Conservation (phyloP, 2,888 invertebrate genomes). For the Cataglyphis rosenhaueri region DNA sequence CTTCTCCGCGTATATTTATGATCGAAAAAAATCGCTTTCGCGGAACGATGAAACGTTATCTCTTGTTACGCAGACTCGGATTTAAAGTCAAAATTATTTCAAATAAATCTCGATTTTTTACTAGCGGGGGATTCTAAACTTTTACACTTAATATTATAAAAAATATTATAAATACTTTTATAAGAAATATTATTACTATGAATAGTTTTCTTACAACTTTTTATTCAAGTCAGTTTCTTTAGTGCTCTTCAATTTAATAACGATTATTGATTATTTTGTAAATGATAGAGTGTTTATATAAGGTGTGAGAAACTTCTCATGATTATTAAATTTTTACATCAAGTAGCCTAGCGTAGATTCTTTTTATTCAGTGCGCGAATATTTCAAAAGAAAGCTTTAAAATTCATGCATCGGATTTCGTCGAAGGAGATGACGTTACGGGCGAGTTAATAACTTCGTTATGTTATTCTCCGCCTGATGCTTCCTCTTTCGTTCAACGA, state of each 20-base stretch:
- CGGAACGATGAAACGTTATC: neutral
- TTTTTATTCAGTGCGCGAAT: neutral
- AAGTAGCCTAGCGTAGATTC: neutral
- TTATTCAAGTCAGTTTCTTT: no score
- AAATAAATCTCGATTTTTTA: neutral
- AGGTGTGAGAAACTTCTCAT: neutral
- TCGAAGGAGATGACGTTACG: neutral
- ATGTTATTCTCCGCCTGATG: constrained; percentile 28
- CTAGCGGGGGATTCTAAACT: neutral
- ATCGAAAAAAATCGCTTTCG: neutral
- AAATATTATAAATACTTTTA: no score
- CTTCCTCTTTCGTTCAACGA: neutral
- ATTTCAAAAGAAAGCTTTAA: neutral
- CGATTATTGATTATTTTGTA: neutral
- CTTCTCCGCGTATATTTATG: neutral
- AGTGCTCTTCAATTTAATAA: no score
- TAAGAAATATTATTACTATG: no score
- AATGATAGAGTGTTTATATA: neutral
- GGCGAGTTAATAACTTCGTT: constrained; percentile 33
- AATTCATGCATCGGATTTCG: neutral
- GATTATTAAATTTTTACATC: neutral
- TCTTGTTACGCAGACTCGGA: neutral
- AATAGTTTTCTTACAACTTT: neutral
- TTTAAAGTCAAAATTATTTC: neutral
- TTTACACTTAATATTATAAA: neutral